Evolutionary conservation across 2,888 invertebrate species (phyloP).

Genomic region (Tetragonula carbonaria): DNA sequence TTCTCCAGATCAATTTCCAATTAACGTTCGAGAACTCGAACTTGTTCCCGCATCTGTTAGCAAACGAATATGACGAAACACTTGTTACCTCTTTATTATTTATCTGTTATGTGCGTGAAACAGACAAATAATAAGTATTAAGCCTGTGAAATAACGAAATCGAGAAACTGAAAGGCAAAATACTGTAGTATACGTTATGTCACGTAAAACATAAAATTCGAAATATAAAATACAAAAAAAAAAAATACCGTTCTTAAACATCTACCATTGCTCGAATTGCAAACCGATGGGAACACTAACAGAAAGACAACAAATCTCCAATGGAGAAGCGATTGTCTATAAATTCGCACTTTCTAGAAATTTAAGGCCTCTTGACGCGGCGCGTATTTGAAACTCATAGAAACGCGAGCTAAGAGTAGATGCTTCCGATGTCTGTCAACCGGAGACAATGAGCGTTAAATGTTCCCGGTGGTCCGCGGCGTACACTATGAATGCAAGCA

Average conservation of each 20-base stretch:
- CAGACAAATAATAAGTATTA: background rate
- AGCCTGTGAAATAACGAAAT: background rate
- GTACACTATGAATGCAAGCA: constrained; percentile 44
- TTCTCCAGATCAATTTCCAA: no score
- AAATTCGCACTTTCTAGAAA: constrained; percentile 5
- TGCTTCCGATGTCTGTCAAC: constrained; percentile 34
- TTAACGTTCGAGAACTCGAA: background rate
- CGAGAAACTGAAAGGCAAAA: no score
- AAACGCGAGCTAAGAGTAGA: constrained; percentile 23
- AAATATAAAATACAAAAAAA: background rate
- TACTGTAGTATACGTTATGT: no score
- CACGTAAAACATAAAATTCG: background rate
- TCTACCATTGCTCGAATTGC: background rate
- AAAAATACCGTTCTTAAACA: no score
- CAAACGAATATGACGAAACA: background rate
- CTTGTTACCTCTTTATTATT: no score
- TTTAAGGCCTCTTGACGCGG: constrained; percentile 16
- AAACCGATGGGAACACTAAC: background rate
- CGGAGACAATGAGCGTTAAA: constrained; percentile 55
- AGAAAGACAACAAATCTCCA: background rate
- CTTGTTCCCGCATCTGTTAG: background rate
- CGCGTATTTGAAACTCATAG: constrained; percentile 7
- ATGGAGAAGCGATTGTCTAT: background rate
- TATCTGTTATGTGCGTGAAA: background rate
- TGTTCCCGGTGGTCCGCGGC: constrained; percentile 40